Percentiles rank a stretch among this genome's conserved stretches.
Conservation (phyloP, 1,140 invertebrate species). For the Drosophila navojoa region DNA sequence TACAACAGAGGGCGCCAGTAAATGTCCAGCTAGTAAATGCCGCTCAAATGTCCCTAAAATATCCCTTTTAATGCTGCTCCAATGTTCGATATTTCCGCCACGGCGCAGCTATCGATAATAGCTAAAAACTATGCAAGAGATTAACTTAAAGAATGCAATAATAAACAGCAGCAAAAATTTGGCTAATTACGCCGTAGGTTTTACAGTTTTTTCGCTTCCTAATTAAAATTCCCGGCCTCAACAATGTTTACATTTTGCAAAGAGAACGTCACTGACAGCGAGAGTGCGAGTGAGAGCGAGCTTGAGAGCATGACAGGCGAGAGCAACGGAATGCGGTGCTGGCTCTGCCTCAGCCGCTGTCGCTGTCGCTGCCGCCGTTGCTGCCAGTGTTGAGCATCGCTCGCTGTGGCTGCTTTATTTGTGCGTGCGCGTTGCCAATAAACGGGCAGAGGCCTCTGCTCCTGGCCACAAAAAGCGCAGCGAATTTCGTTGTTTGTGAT, state of each 20-base stretch:
- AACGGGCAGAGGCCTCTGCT: slow-evolving; percentile 70
- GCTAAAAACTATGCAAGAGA: neutral
- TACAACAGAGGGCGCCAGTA: neutral
- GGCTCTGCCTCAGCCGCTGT: slow-evolving; percentile 26
- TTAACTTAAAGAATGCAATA: neutral
- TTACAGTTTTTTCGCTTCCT: neutral
- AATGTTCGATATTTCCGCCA: slow-evolving; percentile 3
- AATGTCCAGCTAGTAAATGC: neutral
- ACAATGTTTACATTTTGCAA: slow-evolving; percentile 21
- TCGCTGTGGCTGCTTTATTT: slow-evolving; percentile 62
- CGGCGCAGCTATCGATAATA: slow-evolving; percentile 11
- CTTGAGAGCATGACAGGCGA: neutral
- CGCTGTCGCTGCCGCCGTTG: slow-evolving; percentile 16
- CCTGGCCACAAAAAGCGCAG: slow-evolving; percentile 49
- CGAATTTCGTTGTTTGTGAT: slow-evolving; percentile 65
- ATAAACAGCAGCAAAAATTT: neutral
- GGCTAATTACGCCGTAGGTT: neutral
- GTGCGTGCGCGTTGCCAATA: slow-evolving; percentile 79
- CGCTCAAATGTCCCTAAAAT: slow-evolving; percentile 5
- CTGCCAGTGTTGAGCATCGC: slow-evolving; percentile 37
- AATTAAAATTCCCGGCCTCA: neutral
- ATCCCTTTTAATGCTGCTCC: neutral
- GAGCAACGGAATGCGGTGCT: slow-evolving; percentile 24
- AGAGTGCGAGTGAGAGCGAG: neutral
- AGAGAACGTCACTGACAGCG: slow-evolving; percentile 2